Evolutionary conservation across 2,888 invertebrate species (phyloP).

Genomic region (Labia minor): DNA sequence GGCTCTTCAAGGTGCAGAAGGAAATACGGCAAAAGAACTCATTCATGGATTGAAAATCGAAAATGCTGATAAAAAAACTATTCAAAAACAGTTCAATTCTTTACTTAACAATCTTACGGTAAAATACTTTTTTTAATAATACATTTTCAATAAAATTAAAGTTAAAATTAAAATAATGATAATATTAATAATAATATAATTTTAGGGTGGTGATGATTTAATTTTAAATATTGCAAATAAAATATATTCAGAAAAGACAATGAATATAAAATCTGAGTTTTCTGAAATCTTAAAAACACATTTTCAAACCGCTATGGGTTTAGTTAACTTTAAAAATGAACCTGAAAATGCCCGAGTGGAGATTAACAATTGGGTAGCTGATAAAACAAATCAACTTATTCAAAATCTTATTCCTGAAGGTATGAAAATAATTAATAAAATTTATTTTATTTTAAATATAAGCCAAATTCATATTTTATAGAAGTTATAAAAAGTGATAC

Average conservation of each 20-base stretch:
- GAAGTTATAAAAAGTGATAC: constrained; percentile 42
- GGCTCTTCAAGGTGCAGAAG: constrained; percentile 35
- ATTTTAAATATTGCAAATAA: constrained; percentile 25
- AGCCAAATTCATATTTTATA: no score
- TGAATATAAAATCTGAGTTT: constrained; percentile 20
- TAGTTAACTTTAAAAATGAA: constrained; percentile 48
- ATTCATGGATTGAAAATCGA: constrained; percentile 30
- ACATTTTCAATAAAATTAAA: no score
- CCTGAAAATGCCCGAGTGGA: constrained; percentile 38
- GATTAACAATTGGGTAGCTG: constrained; percentile 73
- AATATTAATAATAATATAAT: background rate
- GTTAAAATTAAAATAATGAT: no score
- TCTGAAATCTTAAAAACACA: constrained; percentile 42
- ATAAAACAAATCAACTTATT: constrained; percentile 72
- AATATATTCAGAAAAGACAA: constrained; percentile 19
- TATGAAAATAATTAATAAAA: constrained; percentile 25
- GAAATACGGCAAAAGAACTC: constrained; percentile 33
- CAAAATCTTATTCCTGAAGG: constrained; percentile 55
- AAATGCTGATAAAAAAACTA: constrained; percentile 22
- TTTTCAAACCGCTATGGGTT: constrained; percentile 53
- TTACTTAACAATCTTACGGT: constrained; percentile 27
- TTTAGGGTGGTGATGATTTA: constrained; percentile 21
- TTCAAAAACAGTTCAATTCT: constrained; percentile 24
- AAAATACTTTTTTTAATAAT: background rate
- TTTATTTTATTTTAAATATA: no score